phyloP scores from a whole-genome alignment of 2,888 invertebrate genomes.

The Prionchulus punctatus region DNA sequence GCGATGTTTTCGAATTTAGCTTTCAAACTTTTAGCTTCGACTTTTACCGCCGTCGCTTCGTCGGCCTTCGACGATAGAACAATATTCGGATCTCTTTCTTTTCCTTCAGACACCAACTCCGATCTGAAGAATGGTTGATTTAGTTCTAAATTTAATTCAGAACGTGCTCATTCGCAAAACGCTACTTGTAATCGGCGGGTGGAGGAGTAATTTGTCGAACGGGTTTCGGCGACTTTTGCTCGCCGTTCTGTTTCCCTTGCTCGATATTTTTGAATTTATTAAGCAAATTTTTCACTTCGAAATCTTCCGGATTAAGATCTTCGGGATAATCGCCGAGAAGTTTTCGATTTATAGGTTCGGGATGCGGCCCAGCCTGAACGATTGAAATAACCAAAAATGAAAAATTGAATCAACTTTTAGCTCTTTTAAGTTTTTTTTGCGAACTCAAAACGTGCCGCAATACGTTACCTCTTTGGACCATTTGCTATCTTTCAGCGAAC shows the following conservation, averaged over 20 bases:
- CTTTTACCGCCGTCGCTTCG: conserved; percentile 12
- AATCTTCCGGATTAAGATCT: conserved; percentile 19
- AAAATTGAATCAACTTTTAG: not conserved
- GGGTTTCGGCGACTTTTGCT: conserved; percentile 7
- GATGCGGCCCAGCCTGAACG: not conserved
- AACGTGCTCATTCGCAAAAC: too few relatives aligned
- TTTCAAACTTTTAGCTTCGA: conserved; percentile 23
- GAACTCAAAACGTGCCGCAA: not conserved
- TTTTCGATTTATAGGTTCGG: conserved; percentile 4
- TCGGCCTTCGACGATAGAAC: not conserved
- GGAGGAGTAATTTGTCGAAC: conserved; percentile 13
- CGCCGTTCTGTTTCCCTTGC: conserved; percentile 12
- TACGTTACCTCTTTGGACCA: not conserved
- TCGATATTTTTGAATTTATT: conserved; percentile 28
- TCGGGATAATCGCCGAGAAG: not conserved
- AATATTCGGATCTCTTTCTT: conserved; percentile 8
- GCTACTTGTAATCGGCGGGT: conserved; percentile 11
- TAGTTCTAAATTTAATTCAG: too few relatives aligned
- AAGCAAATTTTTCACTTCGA: conserved; percentile 17
- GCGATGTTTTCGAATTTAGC: conserved; percentile 32
- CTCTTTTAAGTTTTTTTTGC: too few relatives aligned
- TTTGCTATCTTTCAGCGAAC: not conserved
- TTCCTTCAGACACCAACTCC: conserved; percentile 8
- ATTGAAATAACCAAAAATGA: not conserved
- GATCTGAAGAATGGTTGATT: conserved; percentile 11